Evolutionary conservation across 1,140 invertebrate genomes (phyloP), one percentile per base, ranked within the genome.

Genomic region (Conus ventricosus): DNA sequence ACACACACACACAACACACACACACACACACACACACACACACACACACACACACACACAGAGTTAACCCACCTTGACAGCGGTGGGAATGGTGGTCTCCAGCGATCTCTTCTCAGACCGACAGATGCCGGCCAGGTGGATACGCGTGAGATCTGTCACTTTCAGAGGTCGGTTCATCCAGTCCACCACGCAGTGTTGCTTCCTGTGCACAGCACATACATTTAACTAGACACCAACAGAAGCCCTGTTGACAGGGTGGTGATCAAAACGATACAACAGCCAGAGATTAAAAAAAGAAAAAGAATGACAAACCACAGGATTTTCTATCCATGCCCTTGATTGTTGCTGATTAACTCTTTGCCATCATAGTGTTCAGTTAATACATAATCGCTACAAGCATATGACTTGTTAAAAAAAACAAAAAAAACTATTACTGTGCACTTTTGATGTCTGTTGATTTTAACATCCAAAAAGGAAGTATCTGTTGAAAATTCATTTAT

Each of bases 101-200:
- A 93, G 25, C 17, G 92, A 75, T 86, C 91, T 90, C 63, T 90
- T 92, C 55, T 93, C 92, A n/a, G 91, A 91, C 55, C 91, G 89
- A 89, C 93, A 93, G 23, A 94, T 80, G 6, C 92, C 93, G 7
- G 91, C 89, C 54, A 94, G 87, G 85, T 91, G 91, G 23, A 93
- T 87, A 17, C 90, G 90, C 27, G 86, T 80, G 23, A 93, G 78
- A 67, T 94, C 92, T 25, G 87, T 88, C 39, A 94, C 80, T 80
- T 80, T 91, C 27, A 92, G 78, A 25, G 90, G 89, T 80, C 91
- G 90, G 67, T 89, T 87, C 17, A 89, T 89, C 92, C 92, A 93
- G 78, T 91, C 87, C 25, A 92, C 76, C 67, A 91, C 88, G 85
- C 85, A 67, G 4, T 91, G 88, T 17, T 88, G 88, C 84, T 86